These are phyloP conservation scores for Ciconia nigra DNA, from an alignment of 2,797 vertebrate species.

Conservation along the genomic window DNA sequence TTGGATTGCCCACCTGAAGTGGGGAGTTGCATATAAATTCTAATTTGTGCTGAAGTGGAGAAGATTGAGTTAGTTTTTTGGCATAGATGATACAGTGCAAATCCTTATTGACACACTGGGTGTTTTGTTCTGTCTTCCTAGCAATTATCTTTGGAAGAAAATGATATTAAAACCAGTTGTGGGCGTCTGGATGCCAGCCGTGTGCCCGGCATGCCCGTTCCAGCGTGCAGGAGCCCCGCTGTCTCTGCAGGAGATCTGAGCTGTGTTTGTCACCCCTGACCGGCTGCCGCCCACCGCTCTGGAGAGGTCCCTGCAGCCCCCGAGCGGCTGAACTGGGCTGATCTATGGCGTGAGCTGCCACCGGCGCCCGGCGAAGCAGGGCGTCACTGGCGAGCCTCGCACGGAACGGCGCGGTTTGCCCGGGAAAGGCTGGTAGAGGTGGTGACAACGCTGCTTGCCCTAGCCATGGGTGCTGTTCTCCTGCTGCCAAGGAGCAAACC, in stretches of 20 bases:
- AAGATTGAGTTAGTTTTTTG: slow-evolving; percentile 17
- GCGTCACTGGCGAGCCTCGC: not conserved
- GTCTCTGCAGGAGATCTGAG: not conserved
- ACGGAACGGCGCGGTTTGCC: rapidly evolving
- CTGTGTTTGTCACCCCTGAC: not conserved
- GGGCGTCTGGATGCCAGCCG: not conserved
- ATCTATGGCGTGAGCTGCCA: not conserved
- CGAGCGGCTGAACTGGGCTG: not conserved
- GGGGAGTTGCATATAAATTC: slow-evolving; percentile 44
- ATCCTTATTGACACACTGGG: not conserved
- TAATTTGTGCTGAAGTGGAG: slow-evolving; percentile 39
- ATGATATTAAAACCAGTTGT: not conserved
- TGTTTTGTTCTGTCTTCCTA: not conserved
- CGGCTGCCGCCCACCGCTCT: not conserved
- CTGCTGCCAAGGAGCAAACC: not conserved
- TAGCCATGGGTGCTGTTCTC: too few relatives aligned
- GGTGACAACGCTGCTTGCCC: not conserved
- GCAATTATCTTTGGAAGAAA: not conserved
- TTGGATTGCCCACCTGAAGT: slow-evolving; percentile 43
- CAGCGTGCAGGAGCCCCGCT: not conserved
- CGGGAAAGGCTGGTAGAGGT: not conserved
- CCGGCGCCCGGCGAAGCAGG: not conserved
- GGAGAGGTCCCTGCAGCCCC: not conserved
- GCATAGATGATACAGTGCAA: not conserved
- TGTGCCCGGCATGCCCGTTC: not conserved